Percentiles rank a stretch among this genome's conserved stretches.
phyloP scores from a whole-genome alignment of 2,113 vertebrate species.

The Mellivora capensis region DNA sequence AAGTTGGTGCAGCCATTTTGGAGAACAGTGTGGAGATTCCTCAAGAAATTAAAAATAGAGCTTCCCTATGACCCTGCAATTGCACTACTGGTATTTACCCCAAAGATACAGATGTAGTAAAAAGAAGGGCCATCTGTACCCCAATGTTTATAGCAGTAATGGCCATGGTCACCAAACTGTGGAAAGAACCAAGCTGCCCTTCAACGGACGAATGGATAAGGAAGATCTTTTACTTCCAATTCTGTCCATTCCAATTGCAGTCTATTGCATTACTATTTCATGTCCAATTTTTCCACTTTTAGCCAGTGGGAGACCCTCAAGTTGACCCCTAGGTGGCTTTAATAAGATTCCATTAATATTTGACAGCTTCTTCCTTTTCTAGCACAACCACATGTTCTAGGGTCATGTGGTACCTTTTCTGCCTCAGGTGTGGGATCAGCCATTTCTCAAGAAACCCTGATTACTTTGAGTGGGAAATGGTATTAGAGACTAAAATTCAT shows the following conservation, averaged over 20 bases:
- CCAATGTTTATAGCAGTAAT: no score
- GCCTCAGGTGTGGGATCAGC: not conserved
- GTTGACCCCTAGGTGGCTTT: not conserved
- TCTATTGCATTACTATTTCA: not conserved
- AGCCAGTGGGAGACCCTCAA: not conserved
- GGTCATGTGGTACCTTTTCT: not conserved
- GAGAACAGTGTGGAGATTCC: no score
- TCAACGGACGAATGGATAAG: no score
- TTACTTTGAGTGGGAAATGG: not conserved
- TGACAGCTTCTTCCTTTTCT: not conserved
- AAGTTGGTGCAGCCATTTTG: no score
- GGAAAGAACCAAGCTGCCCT: no score
- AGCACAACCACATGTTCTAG: not conserved
- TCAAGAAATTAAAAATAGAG: no score
- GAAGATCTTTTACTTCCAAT: not conserved
- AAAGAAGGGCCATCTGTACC: no score
- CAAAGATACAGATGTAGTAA: no score
- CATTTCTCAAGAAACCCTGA: not conserved
- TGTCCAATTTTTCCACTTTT: not conserved
- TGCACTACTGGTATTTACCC: no score
- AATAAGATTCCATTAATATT: not conserved
- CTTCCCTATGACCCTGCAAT: no score
- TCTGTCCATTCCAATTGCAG: not conserved
- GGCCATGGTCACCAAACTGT: no score
- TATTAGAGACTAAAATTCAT: not conserved